Conservation (phyloP, 1,140 invertebrate species). For the Belonocnema kinseyi region DNA sequence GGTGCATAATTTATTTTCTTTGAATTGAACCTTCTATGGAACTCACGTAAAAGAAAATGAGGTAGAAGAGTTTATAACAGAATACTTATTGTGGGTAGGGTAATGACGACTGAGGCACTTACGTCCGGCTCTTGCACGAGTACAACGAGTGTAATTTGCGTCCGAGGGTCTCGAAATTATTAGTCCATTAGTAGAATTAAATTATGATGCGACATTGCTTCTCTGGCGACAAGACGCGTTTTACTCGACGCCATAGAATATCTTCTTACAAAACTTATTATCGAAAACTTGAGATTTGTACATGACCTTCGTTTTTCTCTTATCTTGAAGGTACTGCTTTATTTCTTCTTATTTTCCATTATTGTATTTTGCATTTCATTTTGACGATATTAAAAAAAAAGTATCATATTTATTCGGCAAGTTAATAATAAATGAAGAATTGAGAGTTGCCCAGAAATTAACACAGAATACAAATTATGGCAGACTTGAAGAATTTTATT, state of each 20-base stretch:
- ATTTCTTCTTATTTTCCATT: too few relatives aligned
- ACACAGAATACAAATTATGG: too few relatives aligned
- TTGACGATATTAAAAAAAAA: too few relatives aligned
- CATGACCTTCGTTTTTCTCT: too few relatives aligned
- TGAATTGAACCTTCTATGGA: not conserved
- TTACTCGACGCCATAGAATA: not conserved
- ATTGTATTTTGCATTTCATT: too few relatives aligned
- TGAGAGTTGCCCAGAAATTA: too few relatives aligned
- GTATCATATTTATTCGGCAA: too few relatives aligned
- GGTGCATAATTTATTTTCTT: not conserved
- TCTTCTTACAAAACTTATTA: not conserved
- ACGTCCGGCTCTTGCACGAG: not conserved
- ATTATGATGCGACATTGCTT: slow-evolving; percentile 3
- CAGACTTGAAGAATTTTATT: too few relatives aligned
- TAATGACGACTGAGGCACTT: not conserved
- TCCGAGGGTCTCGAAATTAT: not conserved
- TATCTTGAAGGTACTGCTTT: too few relatives aligned
- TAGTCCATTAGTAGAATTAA: not conserved
- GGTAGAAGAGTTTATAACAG: not conserved
- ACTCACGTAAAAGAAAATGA: not conserved
- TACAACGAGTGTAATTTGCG: slow-evolving; percentile 2
- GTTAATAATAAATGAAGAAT: too few relatives aligned
- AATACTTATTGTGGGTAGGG: not conserved
- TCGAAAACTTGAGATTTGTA: not conserved
- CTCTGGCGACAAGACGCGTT: not conserved